phyloP scores from a whole-genome alignment of 2,888 invertebrate genomes.

The Metalampra italica region DNA sequence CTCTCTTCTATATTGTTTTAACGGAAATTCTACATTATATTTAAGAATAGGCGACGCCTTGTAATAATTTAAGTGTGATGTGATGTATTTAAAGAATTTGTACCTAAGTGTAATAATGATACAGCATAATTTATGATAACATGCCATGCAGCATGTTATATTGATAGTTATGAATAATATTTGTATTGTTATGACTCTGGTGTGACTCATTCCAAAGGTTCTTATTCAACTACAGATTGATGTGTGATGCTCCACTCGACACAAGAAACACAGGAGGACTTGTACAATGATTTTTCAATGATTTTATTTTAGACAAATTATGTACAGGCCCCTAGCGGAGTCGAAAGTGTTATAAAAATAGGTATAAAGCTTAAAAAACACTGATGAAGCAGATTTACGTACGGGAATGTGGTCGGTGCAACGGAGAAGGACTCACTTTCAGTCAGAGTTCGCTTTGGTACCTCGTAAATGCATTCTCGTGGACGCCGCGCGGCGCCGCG shows the following conservation, averaged over 20 bases:
- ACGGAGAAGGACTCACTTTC: slow-evolving; percentile 39
- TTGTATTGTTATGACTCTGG: background rate
- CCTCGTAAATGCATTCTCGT: slow-evolving; percentile 54
- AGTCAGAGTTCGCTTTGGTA: slow-evolving; percentile 59
- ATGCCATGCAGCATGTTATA: background rate
- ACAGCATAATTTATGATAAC: background rate
- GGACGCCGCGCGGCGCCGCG: slow-evolving; percentile 30
- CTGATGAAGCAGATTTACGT: slow-evolving; percentile 43
- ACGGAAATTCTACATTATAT: too few species aligned
- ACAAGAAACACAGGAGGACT: slow-evolving; percentile 35
- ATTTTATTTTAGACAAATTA: slow-evolving; percentile 51
- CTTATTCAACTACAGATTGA: background rate
- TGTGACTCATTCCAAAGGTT: background rate
- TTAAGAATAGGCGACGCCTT: too few species aligned
- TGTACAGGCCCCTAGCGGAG: slow-evolving; percentile 52
- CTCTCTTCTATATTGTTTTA: too few species aligned
- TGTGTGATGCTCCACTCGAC: slow-evolving; percentile 34
- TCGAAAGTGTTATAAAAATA: slow-evolving; percentile 57
- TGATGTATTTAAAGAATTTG: slow-evolving; percentile 9
- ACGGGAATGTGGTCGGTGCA: slow-evolving; percentile 43
- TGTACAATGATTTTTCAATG: slow-evolving; percentile 39
- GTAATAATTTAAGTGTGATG: background rate
- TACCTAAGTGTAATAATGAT: background rate
- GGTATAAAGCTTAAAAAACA: slow-evolving; percentile 66
- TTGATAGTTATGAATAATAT: background rate